Evolutionary conservation across 2,797 vertebrate species (phyloP).

Genomic region (Strix occidentalis): DNA sequence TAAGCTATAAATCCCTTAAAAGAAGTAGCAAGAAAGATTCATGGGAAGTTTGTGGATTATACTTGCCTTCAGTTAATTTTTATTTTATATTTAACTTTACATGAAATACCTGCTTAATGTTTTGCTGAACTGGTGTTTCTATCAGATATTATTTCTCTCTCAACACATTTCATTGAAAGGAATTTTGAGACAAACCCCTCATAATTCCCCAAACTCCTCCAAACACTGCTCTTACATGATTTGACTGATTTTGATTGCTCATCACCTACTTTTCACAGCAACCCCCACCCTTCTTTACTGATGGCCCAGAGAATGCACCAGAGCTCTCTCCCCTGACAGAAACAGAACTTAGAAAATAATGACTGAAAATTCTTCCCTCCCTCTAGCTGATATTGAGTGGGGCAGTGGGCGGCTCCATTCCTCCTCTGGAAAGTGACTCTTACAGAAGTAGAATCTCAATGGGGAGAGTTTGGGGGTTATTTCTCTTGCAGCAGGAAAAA

Average conservation of each 20-base stretch:
- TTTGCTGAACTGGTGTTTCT: background rate
- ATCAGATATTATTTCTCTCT: background rate
- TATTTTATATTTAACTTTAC: background rate
- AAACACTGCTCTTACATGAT: background rate
- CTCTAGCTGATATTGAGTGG: background rate
- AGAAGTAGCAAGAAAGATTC: background rate
- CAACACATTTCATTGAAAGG: background rate
- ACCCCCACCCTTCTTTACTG: background rate
- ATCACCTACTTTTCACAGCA: background rate
- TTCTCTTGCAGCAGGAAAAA: background rate
- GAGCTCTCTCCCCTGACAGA: background rate
- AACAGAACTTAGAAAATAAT: background rate
- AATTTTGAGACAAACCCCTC: background rate
- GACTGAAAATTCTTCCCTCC: background rate
- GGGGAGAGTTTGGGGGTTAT: background rate
- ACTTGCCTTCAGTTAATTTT: constrained; percentile 3
- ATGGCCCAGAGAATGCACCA: background rate
- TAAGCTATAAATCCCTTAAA: background rate
- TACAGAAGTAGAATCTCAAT: background rate
- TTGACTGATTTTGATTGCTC: background rate
- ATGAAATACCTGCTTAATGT: background rate
- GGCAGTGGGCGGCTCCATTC: background rate
- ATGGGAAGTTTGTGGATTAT: background rate
- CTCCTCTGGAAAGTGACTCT: background rate
- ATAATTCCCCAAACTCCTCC: background rate